Evolutionary conservation across 1,140 invertebrate genomes (phyloP), one percentile per base, ranked within the genome.

Genomic region (Vollenhovia emeryi): DNA sequence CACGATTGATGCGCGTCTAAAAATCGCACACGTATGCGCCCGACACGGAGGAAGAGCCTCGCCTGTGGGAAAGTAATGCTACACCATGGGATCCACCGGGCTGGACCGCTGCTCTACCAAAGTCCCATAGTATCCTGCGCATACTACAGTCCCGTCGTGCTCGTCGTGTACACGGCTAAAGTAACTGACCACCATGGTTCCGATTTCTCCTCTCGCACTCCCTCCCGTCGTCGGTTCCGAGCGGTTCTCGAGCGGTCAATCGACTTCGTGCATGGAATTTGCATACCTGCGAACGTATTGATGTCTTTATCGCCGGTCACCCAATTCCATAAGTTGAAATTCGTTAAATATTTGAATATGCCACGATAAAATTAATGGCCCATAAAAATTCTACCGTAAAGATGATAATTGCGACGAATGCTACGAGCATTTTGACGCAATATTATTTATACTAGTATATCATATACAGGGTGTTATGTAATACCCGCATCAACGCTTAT

Each of bases 21-120:
- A 86, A 92, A 89, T 90, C 73, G 88, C 90, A 45, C 36, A 66
- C 36, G 21, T 57, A 27, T 15, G 78, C 89, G 6, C 33, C 3
- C 33, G 84, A 78, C 83, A 85, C 73, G 64, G 48, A 84, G 80
- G 80, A 90, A 79, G 86, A 89, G 82, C 11, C 60, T 84, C 68
- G 88, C 89, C 92, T 94, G 94, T 94, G 94, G 94, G 94, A 94
- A 94, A 94, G 94, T 94, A 94, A 94, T 89, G 92, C 91, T 92
- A 94, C 92, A 94, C 94, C 94, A 93, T 94, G 93, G 89, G 93
- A 94, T 89, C 91, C 88, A 86, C 87, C 87, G 52, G 88, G 55
- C 90, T 93, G 94, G 93, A 94, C 94, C 93, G 92, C 85, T 87
- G 90, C 90, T 55, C 24, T 91, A 90, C 91, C 91, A 92, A 93